phyloP scores from a whole-genome alignment of 2,113 vertebrate species.

The Rhizomys pruinosus region DNA sequence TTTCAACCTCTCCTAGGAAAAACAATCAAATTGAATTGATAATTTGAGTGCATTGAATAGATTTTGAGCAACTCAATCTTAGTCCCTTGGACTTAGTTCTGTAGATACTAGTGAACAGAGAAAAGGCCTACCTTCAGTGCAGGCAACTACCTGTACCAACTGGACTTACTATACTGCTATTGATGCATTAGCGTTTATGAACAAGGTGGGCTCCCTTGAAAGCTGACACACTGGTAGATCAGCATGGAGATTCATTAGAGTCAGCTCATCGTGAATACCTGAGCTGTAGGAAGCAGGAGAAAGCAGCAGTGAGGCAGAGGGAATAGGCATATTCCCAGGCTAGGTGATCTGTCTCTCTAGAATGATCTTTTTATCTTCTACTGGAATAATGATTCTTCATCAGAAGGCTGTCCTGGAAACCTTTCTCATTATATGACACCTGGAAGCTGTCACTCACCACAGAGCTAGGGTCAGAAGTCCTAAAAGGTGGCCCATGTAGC shows the following conservation, averaged over 20 bases:
- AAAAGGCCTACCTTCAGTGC: not conserved
- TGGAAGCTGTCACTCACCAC: not conserved
- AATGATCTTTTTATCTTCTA: not conserved
- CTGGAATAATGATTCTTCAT: not conserved
- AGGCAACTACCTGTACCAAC: not conserved
- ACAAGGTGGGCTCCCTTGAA: too few relatives aligned
- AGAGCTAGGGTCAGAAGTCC: not conserved
- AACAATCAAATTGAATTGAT: not conserved
- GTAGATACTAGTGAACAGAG: not conserved
- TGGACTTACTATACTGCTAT: not conserved
- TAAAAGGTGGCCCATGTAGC: too few relatives aligned
- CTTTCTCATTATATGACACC: not conserved
- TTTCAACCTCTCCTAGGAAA: not conserved
- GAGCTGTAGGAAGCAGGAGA: too few relatives aligned
- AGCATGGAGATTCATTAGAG: not conserved
- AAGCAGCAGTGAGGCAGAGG: not conserved
- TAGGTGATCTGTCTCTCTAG: not conserved
- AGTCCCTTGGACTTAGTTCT: not conserved
- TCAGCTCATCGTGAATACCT: rapidly evolving
- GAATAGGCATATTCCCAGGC: not conserved
- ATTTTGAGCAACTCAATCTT: not conserved
- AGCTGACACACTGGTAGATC: not conserved
- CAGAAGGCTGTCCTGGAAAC: not conserved
- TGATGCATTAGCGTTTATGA: not conserved
- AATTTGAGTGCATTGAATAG: not conserved